Evolutionary conservation across 2,113 vertebrate species (phyloP), one percentile per base, ranked within the genome.

Genomic region (Salvelinus sp.): DNA sequence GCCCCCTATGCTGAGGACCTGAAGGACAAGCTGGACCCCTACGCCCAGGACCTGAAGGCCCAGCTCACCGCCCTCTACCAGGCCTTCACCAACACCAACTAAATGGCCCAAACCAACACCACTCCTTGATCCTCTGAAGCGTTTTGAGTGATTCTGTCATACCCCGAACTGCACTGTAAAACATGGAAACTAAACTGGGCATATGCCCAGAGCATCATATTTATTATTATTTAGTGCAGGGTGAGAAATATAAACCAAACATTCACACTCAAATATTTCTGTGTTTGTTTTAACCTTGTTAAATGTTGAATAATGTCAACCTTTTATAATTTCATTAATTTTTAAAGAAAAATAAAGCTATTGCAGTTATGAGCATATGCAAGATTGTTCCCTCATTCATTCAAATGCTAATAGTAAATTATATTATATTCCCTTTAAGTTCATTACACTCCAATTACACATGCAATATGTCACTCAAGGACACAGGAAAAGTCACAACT

Each of bases 1-100:
- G 10, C 72, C 14, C 91, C 91, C 69, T 91, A 92, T 7, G 85
- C 90, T 9, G 80, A 91, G 9, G 84, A 88, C 3, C 74, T 90
- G 79, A 89, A 20, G 30, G 84, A 65, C 16, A 90, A 73, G 25
- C 77, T 93, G 48, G 75, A 88, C 77, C 90, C 92, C 70, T 90
- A 90, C 0, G 68, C 85, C 44, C 82, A 92, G 79, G 85, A 88
- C 71, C 86, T 93, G 72, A 86, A 88, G 83, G 54, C 81, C 33
- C 79, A 64, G 25, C 84, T 90, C 33, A 74, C 30, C 20, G 4
- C 86, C 10, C 83, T 90, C 44, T 92, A 89, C 54, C 74, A 88
- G 6, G 79, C 86, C 54, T 90, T 79, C 48, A 60, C 78, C 18
- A 87, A 90, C 48, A 9, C 79, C 70, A 86, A 80, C 75, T 94